Evolutionary conservation across 2,113 vertebrate genomes (phyloP), one percentile per base, ranked within the genome.

Genomic region (Cynocephalus volans): DNA sequence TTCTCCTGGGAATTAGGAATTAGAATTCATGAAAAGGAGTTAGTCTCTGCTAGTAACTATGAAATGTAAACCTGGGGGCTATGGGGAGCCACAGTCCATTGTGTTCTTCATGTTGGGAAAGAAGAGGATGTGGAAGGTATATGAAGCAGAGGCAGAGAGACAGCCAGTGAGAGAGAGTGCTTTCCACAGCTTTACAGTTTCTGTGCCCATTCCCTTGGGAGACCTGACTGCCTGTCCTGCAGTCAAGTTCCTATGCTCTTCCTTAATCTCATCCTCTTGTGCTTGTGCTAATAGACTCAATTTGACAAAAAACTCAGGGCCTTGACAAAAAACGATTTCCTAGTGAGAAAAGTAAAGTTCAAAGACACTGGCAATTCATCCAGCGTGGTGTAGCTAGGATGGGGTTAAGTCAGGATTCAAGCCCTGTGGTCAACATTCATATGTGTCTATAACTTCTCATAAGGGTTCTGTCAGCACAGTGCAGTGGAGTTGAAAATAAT

Each of bases 301-400:
- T 89, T 97, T 94, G 41, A 41, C 41, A 3, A 41, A 41, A 41
- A 41, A 41, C 41, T 41, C 7, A 70, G 50, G 58, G 10, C 50
- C 52, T 87, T 73, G 72, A 14, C 11, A 45, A 48, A 41, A 8
- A 14, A 31, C 18, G 6, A 83, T 95, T 96, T 93, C 31, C 18
- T 84, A 73, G 60, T 36, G 23, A 95, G 33, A 93, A 97, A 86
- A 36, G 2, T 88, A 14, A 95, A 73, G 65, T 64, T 69, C 60
- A 88, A 5, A 88, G 58, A 80, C 41, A 9, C 6, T n/a, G 28
- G 45, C 36, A 28, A 36, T 17, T 93, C 7, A 8, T 77, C 36
- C 58, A 76, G 21, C 36, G 11, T 52, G 21, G 17, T 11, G 21
- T 19, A 14, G 1, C 31, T 19, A 7, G 2, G 1, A 45, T 0